Base-by-base conservation (phyloP, 1,140 invertebrate species). In the Drosophila grimshawi region DNA sequence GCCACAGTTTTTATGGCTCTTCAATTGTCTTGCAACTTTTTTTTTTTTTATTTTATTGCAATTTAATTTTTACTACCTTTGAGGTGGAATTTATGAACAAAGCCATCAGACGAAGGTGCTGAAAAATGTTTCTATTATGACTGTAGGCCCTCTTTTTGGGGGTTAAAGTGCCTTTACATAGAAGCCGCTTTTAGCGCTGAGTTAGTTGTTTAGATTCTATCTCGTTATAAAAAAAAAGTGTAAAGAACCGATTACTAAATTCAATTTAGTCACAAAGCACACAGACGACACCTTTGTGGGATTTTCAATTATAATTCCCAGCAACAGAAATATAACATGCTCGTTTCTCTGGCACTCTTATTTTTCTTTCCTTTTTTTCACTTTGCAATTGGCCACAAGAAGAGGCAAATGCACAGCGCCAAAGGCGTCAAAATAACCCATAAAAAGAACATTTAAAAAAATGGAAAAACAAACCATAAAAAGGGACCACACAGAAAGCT, bases 191-290 rank as follows among this genome's bases (percentile, higher is more conserved):
- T 53, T 30, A 41, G 41, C 11, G 46, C 35, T 60, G 39, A 49
- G 52, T 69, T 68, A 64, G 63, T 69, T 66, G 60, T 79, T 82
- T 69, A 67, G 75, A 78, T 81, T 53, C 60, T 41, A 55, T 57
- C 7, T 29, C 35, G 10, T 7, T 30, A 32, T 35, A 41, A 59
- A 76, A 59, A 48, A 60, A 46, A 61, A 67, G 45, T 68, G 69
- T 70, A 81, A 89, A 83, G 88, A 88, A 88, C 63, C 83, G 85
- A 89, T 88, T 83, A 88, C 83, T 88, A 88, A 88, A 88, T 89
- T 88, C 80, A 88, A 88, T 88, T 88, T 88, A 88, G 85, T 83
- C 83, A 89, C 83, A 88, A 88, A 88, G 83, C 83, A 71, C 60
- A 70, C 62, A 70, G 80, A 77, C 76, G 81, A 88, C 83, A 88